These are phyloP conservation scores for Lysandra bellargus DNA, from an alignment of 2,888 invertebrate genomes.

Conservation along the genomic window DNA sequence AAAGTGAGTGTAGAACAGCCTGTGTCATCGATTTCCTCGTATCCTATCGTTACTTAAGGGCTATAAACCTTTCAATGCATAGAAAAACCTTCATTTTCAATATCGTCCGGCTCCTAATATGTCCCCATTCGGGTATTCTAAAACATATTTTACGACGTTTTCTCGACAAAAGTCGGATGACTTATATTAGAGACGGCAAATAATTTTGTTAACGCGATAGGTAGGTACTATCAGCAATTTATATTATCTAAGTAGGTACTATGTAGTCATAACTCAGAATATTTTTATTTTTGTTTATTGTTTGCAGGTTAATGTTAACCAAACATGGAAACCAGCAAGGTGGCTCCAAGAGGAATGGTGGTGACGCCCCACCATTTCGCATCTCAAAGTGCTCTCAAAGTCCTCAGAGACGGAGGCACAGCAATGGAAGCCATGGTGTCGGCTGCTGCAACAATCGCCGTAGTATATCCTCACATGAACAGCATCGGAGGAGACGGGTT, in stretches of 20 bases:
- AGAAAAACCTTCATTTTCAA: conserved; percentile 69
- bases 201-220: neutral
- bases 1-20: neutral
- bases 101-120: conserved; percentile 57
- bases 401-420: conserved; percentile 66
- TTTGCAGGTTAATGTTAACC: neutral
- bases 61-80: conserved; percentile 61
- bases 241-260: neutral
- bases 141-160: conserved; percentile 61
- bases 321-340: conserved; percentile 53
- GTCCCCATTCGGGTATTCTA: conserved; percentile 53
- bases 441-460: conserved; percentile 68
- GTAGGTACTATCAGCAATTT: neutral
- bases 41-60: conserved; percentile 31
- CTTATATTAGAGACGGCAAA: neutral
- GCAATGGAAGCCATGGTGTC: conserved; percentile 71
- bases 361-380: conserved; percentile 72
- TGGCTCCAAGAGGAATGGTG: conserved; percentile 63
- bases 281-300: neutral
- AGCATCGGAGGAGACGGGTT: conserved; percentile 69
- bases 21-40: conserved; percentile 20
- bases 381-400: conserved; percentile 63
- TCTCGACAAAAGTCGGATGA: conserved; percentile 28
- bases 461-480: conserved; percentile 72
- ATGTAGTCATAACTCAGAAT: neutral